A percentile compares a stretch with the other conserved stretches of the same genome.
Conservation (phyloP, 2,797 vertebrate genomes). For the Graptemys geographica region DNA sequence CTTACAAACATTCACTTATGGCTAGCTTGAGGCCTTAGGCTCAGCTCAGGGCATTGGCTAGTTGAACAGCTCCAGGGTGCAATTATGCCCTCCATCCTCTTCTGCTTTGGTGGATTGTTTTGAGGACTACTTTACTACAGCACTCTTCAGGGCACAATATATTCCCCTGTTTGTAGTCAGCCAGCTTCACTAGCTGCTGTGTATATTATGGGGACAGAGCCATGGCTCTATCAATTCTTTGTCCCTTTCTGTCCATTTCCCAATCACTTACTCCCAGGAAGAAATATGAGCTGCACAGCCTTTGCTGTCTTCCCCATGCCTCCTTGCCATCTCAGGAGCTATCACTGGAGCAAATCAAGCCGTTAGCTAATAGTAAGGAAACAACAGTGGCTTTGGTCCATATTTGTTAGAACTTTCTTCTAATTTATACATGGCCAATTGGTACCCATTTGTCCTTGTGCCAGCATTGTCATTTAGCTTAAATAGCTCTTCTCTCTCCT, state of each 20-base stretch:
- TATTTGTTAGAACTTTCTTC: neutral
- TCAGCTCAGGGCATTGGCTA: accelerated
- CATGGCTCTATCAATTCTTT: neutral
- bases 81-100: neutral
- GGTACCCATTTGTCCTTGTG: neutral
- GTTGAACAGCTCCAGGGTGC: neutral
- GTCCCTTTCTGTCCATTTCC: accelerated
- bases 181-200: neutral
- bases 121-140: neutral
- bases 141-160: neutral
- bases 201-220: neutral
- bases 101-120: neutral
- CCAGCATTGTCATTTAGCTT: neutral
- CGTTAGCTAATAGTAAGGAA: neutral
- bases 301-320: accelerated
- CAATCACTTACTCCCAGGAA: neutral
- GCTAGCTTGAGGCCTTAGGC: neutral
- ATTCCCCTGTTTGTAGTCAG: neutral
- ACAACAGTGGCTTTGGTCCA: neutral
- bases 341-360: neutral
- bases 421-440: neutral
- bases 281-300: neutral
- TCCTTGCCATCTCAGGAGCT: neutral
- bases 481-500: neutral
- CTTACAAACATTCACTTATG: neutral